phyloP scores from a whole-genome alignment of 1,140 invertebrate species.

The Apolygus lucorum region DNA sequence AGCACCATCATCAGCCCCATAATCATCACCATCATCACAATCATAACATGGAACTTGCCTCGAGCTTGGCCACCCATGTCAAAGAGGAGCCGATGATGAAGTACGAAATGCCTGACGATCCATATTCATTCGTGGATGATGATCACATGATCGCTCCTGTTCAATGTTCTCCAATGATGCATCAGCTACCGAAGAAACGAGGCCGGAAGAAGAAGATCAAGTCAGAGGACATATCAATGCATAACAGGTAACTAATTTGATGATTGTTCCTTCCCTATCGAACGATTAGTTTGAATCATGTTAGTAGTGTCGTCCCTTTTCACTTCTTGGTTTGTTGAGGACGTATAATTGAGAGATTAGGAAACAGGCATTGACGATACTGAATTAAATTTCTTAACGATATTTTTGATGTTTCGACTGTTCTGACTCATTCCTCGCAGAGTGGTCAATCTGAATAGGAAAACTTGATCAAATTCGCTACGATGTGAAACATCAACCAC shows the following conservation, averaged over 20 bases:
- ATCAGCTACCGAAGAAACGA: slow-evolving; percentile 64
- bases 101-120: slow-evolving; percentile 57
- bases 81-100: slow-evolving; percentile 45
- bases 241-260: slow-evolving; percentile 20
- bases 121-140: slow-evolving; percentile 74
- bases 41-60: slow-evolving; percentile 32
- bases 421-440: no score
- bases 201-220: slow-evolving; percentile 69
- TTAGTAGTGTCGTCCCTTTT: no score
- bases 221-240: slow-evolving; percentile 40
- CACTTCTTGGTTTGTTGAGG: no score
- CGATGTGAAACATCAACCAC: no score
- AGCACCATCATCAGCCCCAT: slow-evolving; percentile 34
- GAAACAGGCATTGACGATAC: no score
- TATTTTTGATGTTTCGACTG: no score
- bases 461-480: no score
- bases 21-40: slow-evolving; percentile 36
- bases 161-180: slow-evolving; percentile 41
- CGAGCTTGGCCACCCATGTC: slow-evolving; percentile 29
- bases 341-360: no score
- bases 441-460: no score
- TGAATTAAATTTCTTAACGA: no score
- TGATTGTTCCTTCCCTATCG: no score
- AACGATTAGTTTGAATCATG: no score
- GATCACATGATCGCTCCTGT: slow-evolving; percentile 40